Evolutionary conservation across 2,113 vertebrate genomes (phyloP), one percentile per base, ranked within the genome.

Genomic region (Gobius niger): DNA sequence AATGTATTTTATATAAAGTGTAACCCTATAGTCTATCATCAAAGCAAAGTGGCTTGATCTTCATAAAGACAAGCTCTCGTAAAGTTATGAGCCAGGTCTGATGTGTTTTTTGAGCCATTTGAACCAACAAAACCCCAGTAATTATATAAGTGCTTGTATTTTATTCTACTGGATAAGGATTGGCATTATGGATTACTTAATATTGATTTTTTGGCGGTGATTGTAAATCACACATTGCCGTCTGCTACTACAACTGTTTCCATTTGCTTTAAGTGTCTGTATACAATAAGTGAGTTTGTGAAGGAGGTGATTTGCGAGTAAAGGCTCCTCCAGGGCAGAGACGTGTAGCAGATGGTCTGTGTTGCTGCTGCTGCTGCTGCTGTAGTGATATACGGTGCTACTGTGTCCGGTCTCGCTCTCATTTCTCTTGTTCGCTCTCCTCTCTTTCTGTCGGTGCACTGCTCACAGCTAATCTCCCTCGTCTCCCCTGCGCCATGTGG

Each of bases 401-500:
- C 81, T 72, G 87, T 72, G 51, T 19, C 42, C 4, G 67, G 12
- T 61, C 72, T 13, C 44, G 63, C 49, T 47, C 41, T 57, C 70
- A 44, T 52, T 18, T 66, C 34, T 60, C 44, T 62, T 57, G n/a
- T 52, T 16, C 44, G 44, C 4, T 42, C 63, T 41, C 63, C 14
- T 24, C 67, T 50, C 15, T 7, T 50, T 60, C 73, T 52, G 15
- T 19, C 34, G 24, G 61, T 67, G 57, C 68, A 70, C n/a, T 67
- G 72, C 63, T 24, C 62, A 42, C 53, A 57, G 68, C 78, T 83
- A 51, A 68, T 75, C 60, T 63, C 59, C 56, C 77, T 4, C 53
- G 19, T 40, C 18, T 41, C 44, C 61, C 14, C 63, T 41, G 7
- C 66, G 42, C 79, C 91, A 93, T 92, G 88, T 93, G 92, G 88